Conservation (phyloP, 1,140 invertebrate species). For the Papilio helenus region DNA sequence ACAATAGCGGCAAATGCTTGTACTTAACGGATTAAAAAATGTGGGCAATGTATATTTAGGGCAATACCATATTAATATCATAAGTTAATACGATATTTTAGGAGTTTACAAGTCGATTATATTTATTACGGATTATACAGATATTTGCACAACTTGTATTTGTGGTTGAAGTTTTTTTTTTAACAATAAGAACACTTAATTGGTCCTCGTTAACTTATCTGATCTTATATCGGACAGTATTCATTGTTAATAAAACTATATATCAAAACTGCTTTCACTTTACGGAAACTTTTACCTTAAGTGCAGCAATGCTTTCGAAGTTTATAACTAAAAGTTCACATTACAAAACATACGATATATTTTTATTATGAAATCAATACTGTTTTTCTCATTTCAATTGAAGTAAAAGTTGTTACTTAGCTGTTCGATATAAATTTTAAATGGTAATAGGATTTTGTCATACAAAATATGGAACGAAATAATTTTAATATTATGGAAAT, state of each 20-base stretch:
- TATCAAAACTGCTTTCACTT: slow-evolving; percentile 7
- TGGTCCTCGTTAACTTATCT: not conserved
- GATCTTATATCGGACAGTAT: not conserved
- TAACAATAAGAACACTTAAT: not conserved
- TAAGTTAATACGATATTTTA: no score
- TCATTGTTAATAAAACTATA: not conserved
- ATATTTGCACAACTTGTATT: not conserved
- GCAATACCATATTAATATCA: no score
- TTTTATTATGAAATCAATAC: not conserved
- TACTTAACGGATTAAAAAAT: no score
- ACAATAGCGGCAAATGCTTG: no score
- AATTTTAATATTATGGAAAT: not conserved
- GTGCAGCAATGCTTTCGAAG: slow-evolving; percentile 2
- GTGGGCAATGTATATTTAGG: no score
- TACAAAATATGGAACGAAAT: not conserved
- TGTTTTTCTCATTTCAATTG: no score
- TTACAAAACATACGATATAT: not conserved
- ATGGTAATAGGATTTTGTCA: not conserved
- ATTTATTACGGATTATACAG: not conserved
- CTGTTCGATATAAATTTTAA: not conserved
- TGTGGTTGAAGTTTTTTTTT: no score
- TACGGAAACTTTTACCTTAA: slow-evolving; percentile 15
- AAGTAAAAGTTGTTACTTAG: no score
- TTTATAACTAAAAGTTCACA: not conserved
- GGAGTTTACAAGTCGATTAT: not conserved